A percentile compares a stretch with the other conserved stretches of the same genome.
These are phyloP conservation scores for Moxostoma hubbsi DNA, from an alignment of 2,797 vertebrate genomes.

Conservation along the genomic window DNA sequence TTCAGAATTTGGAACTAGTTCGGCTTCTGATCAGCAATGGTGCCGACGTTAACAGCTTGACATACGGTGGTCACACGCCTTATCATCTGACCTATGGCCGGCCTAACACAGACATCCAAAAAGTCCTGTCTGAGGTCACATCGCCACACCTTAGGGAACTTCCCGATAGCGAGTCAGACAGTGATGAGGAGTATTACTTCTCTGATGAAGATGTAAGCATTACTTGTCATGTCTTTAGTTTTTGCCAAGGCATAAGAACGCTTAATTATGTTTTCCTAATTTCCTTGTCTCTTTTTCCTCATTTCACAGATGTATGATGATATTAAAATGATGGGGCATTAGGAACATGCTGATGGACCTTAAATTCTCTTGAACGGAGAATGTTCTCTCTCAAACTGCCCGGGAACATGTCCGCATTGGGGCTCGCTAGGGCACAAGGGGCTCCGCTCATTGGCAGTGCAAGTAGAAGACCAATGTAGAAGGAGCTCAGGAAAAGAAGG, in stretches of 20 bases:
- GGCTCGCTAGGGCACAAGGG: background rate
- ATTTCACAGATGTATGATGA: slow-evolving; percentile 77
- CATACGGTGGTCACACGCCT: slow-evolving; percentile 91
- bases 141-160: slow-evolving; percentile 82
- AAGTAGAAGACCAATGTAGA: slow-evolving; percentile 5
- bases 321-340: slow-evolving; percentile 77
- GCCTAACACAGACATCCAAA: slow-evolving; percentile 81
- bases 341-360: background rate
- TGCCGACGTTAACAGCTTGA: slow-evolving; percentile 90
- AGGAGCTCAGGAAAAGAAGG: slow-evolving; percentile 16
- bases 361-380: slow-evolving; percentile 12
- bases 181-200: slow-evolving; percentile 71
- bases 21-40: slow-evolving; percentile 85
- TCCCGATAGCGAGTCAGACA: slow-evolving; percentile 90
- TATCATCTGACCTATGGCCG: slow-evolving; percentile 95
- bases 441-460: background rate
- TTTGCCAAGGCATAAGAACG: background rate
- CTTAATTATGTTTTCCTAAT: background rate
- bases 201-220: slow-evolving; percentile 69
- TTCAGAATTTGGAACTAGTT: slow-evolving; percentile 90
- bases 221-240: background rate
- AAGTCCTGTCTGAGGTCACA: slow-evolving; percentile 85
- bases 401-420: background rate
- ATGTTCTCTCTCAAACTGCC: slow-evolving; percentile 2
- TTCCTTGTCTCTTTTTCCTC: background rate